A percentile compares a stretch with the other conserved stretches of the same genome.
phyloP scores from a whole-genome alignment of 2,797 vertebrate genomes.

The Scyliorhinus canicula region DNA sequence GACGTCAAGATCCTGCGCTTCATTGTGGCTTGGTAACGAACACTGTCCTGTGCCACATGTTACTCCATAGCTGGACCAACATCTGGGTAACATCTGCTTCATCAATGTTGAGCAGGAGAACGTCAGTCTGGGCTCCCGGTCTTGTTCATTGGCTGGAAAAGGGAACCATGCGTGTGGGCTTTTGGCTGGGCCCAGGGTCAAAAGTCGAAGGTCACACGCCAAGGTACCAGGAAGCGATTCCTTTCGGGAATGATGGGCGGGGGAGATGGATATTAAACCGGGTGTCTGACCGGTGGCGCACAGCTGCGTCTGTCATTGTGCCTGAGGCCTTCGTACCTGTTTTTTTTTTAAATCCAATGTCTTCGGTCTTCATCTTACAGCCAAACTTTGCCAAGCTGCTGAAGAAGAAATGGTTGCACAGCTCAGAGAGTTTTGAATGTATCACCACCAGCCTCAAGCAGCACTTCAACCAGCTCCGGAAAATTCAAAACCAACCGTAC shows the following conservation, averaged over 20 bases:
- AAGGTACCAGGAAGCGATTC: neutral
- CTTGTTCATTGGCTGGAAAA: neutral
- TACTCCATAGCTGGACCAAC: too few relatives aligned
- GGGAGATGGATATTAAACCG: neutral
- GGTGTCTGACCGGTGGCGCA: neutral
- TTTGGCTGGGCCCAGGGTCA: neutral
- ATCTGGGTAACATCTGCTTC: neutral
- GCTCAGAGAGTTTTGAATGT: neutral
- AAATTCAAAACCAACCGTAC: neutral
- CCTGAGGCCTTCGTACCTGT: neutral
- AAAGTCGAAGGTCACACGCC: neutral
- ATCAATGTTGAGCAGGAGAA: neutral
- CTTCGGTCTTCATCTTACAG: neutral
- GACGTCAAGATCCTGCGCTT: too few relatives aligned
- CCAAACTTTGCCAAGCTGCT: rapidly evolving
- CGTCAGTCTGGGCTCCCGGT: neutral
- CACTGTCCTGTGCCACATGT: too few relatives aligned
- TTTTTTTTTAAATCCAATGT: too few relatives aligned
- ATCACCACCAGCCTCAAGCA: neutral
- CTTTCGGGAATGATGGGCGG: neutral
- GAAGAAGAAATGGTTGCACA: neutral
- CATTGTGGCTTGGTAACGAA: too few relatives aligned
- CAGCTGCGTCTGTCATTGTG: neutral
- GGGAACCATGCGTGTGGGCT: too few relatives aligned
- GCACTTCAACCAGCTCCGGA: neutral